Evolutionary conservation across 2,888 invertebrate genomes (phyloP).

Genomic region (Tupiocoris notatus): DNA sequence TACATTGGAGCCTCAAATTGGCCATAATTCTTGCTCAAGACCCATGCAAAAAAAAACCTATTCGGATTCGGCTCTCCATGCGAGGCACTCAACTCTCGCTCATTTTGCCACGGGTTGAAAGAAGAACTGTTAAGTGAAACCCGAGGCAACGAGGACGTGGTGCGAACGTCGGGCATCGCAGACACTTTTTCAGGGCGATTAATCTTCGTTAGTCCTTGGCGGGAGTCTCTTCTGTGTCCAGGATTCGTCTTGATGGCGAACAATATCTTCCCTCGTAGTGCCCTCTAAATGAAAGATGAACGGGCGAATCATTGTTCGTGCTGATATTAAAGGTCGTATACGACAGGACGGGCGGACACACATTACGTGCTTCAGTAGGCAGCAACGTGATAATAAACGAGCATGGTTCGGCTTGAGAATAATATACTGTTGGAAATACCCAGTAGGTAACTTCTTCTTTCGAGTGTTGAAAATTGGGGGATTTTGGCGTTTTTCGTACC

Average conservation of each 20-base stretch:
- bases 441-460: too few species aligned
- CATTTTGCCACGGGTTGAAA: not conserved
- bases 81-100: not conserved
- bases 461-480: too few species aligned
- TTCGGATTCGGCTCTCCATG: not conserved
- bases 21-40: too few species aligned
- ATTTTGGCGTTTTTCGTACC: too few species aligned
- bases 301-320: not conserved
- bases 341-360: not conserved
- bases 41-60: too few species aligned
- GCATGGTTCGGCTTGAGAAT: not conserved
- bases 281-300: not conserved
- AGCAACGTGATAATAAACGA: not conserved
- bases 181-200: not conserved
- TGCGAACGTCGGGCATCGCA: not conserved
- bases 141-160: not conserved
- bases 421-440: too few species aligned
- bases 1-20: too few species aligned
- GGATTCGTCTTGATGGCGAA: not conserved
- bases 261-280: not conserved
- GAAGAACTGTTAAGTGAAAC: not conserved
- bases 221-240: not conserved
- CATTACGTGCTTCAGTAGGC: not conserved
- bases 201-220: not conserved
- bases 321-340: not conserved